These are phyloP conservation scores for Puma concolor DNA, from an alignment of 2,113 vertebrate genomes.

Conservation along the genomic window DNA sequence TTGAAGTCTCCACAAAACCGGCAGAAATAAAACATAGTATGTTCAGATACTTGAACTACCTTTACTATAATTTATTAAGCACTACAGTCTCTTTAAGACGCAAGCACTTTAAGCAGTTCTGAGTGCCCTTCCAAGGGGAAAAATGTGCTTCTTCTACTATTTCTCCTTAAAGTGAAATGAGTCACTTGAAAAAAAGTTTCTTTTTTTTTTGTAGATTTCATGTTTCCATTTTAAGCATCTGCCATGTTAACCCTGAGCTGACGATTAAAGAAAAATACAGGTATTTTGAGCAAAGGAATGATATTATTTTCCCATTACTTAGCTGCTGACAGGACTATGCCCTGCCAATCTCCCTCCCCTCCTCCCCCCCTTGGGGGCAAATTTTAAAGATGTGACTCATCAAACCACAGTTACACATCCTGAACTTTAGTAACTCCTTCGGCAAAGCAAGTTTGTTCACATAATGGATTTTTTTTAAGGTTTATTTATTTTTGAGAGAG, in stretches of 20 bases:
- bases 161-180: slow-evolving; percentile 39
- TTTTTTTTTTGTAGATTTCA: not conserved
- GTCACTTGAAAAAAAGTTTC: slow-evolving; percentile 8
- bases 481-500: too few species aligned
- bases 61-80: not conserved
- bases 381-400: slow-evolving; percentile 43
- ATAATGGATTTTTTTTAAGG: not conserved
- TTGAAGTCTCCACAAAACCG: not conserved
- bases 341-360: not conserved
- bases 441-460: slow-evolving; percentile 27
- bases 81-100: not conserved
- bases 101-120: not conserved
- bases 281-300: not conserved
- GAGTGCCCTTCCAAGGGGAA: not conserved
- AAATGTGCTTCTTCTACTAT: slow-evolving; percentile 10
- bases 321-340: not conserved
- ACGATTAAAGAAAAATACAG: not conserved
- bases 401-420: slow-evolving; percentile 6
- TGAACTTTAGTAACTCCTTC: not conserved
- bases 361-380: not conserved
- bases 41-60: not conserved
- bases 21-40: not conserved
- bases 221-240: slow-evolving; percentile 15
- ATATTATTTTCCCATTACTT: not conserved
- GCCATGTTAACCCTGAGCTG: not conserved